Evolutionary conservation across 2,888 invertebrate species (phyloP), one percentile per base, ranked within the genome.

Genomic region (Amiota communis): DNA sequence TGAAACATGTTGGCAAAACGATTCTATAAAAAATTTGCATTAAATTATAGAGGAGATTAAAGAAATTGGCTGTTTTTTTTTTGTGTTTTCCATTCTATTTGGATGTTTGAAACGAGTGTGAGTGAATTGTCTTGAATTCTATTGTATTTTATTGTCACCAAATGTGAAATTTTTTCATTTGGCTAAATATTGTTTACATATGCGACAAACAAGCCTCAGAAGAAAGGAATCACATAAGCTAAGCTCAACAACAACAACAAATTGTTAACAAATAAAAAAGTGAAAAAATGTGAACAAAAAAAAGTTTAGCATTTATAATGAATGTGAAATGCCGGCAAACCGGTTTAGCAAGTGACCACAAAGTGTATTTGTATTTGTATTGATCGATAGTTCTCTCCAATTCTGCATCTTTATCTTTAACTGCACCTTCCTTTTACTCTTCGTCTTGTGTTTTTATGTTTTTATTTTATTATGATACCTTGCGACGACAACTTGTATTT

Each of bases 291-390:
- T 4, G 6, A 23, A 23, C 2, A 2, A 23, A 23, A 23, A 23
- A 23, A 53, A 53, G 53, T 53, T 53, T 53, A n/a, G 53, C 53
- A 53, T 53, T 36, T n/a, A 8, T 13, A 48, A 65, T 48, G 48
- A 48, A 65, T 49, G 49, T 69, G 75, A 83, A 81, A 83, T 85
- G 83, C 84, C 83, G 83, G 86, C 84, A 85, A 73, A 83, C 83
- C 86, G 86, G 83, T 83, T 83, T 79, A 70, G 77, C 83, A 83
- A 83, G 79, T 83, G 80, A 77, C 77, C 77, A 82, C 75, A 77
- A 57, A 53, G 53, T n/a, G 51, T 51, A 23, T 23, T 23, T 36
- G 36, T 36, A 36, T 36, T 36, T 36, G 36, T 36, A n/a, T 53
- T 53, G 53, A 53, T 53, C 53, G 53, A 53, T 53, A 53, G n/a